These are phyloP conservation scores for Leptestheria dahalacensis DNA, from an alignment of 1,140 invertebrate species.

Conservation along the genomic window DNA sequence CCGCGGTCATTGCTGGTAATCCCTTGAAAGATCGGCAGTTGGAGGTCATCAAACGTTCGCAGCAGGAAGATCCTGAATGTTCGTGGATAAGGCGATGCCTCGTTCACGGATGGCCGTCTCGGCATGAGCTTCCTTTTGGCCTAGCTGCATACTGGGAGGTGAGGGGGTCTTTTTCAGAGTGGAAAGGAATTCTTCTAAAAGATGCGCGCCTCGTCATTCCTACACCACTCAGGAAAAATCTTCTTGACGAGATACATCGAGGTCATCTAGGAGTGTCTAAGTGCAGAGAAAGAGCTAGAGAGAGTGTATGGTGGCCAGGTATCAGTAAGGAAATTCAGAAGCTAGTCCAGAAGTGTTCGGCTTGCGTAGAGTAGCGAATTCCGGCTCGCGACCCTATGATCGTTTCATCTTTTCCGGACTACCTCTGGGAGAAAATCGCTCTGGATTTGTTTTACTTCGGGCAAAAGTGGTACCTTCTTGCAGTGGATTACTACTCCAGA, in stretches of 20 bases:
- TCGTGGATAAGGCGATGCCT: not conserved
- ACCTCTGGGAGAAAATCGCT: not conserved
- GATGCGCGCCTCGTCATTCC: conserved; percentile 25
- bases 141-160: conserved; percentile 18
- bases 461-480: not conserved
- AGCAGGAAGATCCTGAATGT: not conserved
- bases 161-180: conserved; percentile 19
- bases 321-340: not conserved
- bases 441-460: not conserved
- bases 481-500: not conserved
- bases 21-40: conserved; percentile 18
- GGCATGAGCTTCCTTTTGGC: no score
- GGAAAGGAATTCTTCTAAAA: conserved; percentile 24
- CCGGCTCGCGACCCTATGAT: not conserved
- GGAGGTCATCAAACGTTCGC: conserved; percentile 10
- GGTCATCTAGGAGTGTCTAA: conserved; percentile 25
- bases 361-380: not conserved
- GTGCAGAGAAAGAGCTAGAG: not conserved
- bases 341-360: not conserved
- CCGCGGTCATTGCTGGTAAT: not conserved
- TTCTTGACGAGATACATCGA: conserved; percentile 24
- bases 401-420: not conserved
- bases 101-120: not conserved
- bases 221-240: conserved; percentile 19
- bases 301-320: not conserved